These are phyloP conservation scores for Himalopsyche japonica DNA, from an alignment of 2,888 invertebrate species.

Conservation along the genomic window DNA sequence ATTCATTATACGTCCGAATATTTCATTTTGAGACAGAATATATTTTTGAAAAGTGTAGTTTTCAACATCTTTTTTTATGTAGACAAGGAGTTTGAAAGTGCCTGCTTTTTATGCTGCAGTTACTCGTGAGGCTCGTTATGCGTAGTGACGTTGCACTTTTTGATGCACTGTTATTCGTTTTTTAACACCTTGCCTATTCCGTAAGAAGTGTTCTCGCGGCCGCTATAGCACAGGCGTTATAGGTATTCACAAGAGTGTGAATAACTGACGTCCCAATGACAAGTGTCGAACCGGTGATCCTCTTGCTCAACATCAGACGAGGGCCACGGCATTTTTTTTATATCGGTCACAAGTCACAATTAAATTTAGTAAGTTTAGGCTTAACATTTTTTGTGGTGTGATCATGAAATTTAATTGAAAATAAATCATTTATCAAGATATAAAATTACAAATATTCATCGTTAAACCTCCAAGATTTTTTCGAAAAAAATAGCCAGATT, in stretches of 20 bases:
- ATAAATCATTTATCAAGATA: no score
- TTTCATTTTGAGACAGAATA: no score
- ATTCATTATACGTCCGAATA: no score
- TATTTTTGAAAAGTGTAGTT: background rate
- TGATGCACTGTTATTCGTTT: background rate
- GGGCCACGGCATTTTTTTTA: background rate
- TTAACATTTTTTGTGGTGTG: no score
- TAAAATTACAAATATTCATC: no score
- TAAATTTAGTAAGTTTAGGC: no score
- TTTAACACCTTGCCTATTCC: constrained; percentile 5
- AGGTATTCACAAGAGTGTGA: background rate
- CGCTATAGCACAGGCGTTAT: background rate
- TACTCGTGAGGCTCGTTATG: constrained; percentile 49
- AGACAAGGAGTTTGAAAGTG: background rate
- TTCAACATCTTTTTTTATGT: background rate
- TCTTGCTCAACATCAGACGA: background rate
- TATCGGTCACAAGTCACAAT: no score
- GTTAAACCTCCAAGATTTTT: no score
- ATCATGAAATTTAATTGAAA: no score
- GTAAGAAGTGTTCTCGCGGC: background rate
- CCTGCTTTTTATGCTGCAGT: background rate
- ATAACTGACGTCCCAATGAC: background rate
- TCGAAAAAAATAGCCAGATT: no score
- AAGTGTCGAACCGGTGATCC: background rate
- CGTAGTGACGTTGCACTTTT: constrained; percentile 54